Conservation (phyloP, 1,140 invertebrate genomes). For the Achroia grisella region DNA sequence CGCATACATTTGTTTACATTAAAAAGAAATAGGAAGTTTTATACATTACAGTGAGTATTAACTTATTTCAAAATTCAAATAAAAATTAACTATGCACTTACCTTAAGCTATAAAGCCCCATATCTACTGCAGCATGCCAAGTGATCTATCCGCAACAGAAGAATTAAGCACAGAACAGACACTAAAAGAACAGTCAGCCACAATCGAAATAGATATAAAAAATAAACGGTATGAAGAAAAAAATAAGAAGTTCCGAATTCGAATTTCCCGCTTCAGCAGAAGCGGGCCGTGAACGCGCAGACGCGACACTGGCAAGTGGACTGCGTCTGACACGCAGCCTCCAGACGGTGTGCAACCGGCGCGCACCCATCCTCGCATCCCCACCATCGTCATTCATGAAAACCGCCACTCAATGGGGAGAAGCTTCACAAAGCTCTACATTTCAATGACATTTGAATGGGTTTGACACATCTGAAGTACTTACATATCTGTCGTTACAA, state of each 20-base stretch:
- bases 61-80: no score
- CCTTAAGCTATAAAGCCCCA: constrained; percentile 53
- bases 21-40: no score
- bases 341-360: constrained; percentile 18
- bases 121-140: constrained; percentile 50
- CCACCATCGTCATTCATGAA: constrained; percentile 62
- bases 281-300: constrained; percentile 30
- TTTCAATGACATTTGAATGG: constrained; percentile 1
- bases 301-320: constrained; percentile 34
- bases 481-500: constrained; percentile 6
- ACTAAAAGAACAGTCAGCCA: constrained; percentile 32
- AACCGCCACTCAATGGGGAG: constrained; percentile 38
- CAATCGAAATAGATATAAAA: constrained; percentile 11
- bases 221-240: constrained; percentile 21
- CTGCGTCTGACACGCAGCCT: constrained; percentile 31
- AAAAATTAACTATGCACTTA: constrained; percentile 15
- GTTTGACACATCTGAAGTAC: not conserved
- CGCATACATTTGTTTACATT: no score
- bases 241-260: constrained; percentile 26
- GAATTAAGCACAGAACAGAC: constrained; percentile 32
- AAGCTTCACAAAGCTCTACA: constrained; percentile 27
- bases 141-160: constrained; percentile 1
- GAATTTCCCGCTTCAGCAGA: constrained; percentile 42
- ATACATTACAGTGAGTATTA: no score
- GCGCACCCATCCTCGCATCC: constrained; percentile 20